Conservation (phyloP, 2,888 invertebrate genomes). For the Agrochola litura region DNA sequence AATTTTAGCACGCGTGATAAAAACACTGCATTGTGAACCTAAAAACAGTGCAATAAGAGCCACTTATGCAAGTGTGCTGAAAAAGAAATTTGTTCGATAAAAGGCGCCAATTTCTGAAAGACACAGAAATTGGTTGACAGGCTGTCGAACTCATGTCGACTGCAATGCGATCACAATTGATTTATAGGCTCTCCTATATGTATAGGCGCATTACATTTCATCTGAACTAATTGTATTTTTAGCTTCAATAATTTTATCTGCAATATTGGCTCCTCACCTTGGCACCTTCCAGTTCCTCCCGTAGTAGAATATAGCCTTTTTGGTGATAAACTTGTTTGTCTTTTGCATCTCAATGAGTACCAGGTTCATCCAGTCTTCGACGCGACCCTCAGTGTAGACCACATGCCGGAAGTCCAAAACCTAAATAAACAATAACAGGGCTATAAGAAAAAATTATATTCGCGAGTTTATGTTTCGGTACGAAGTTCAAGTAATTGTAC, state of each 20-base stretch:
- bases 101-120: neutral
- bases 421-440: slow-evolving; percentile 65
- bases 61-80: neutral
- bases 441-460: neutral
- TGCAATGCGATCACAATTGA: neutral
- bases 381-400: slow-evolving; percentile 94
- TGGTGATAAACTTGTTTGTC: slow-evolving; percentile 95
- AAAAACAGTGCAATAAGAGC: neutral
- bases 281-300: slow-evolving; percentile 93
- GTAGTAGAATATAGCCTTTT: slow-evolving; percentile 96
- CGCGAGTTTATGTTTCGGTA: neutral
- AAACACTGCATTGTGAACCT: too few relatives aligned
- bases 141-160: neutral
- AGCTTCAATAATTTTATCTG: neutral
- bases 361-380: slow-evolving; percentile 98
- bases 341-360: slow-evolving; percentile 96
- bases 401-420: slow-evolving; percentile 94
- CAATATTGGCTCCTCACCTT: slow-evolving; percentile 82
- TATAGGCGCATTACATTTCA: neutral
- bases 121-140: too few relatives aligned
- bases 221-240: neutral
- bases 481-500: neutral
- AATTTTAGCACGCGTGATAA: too few relatives aligned
- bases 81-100: too few relatives aligned
- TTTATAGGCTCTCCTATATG: neutral